These are phyloP conservation scores for Zygaena filipendulae DNA, from an alignment of 2,888 invertebrate species.

Conservation along the genomic window DNA sequence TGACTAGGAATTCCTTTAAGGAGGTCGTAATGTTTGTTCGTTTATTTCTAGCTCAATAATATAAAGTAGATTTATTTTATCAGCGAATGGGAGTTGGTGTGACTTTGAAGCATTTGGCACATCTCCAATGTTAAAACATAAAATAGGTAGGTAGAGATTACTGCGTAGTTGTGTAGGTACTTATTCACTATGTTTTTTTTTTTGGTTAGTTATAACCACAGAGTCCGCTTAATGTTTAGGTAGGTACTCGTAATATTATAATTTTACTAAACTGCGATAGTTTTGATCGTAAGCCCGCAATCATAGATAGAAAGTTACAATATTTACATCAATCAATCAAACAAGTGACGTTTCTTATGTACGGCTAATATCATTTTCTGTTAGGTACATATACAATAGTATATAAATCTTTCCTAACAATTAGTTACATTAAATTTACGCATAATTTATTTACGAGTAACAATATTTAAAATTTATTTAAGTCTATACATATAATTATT, in stretches of 20 bases:
- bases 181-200: slow-evolving; percentile 34
- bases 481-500: slow-evolving; percentile 40
- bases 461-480: slow-evolving; percentile 64
- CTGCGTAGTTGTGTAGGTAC: slow-evolving; percentile 27
- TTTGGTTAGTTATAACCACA: too few species aligned
- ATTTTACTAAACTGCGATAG: slow-evolving; percentile 22
- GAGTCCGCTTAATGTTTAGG: slow-evolving; percentile 34
- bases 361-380: slow-evolving; percentile 51
- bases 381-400: slow-evolving; percentile 43
- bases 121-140: slow-evolving; percentile 52
- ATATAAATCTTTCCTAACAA: slow-evolving; percentile 62
- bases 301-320: slow-evolving; percentile 35
- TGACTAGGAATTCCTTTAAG: slow-evolving; percentile 62
- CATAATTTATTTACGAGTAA: slow-evolving; percentile 47
- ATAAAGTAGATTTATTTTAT: slow-evolving; percentile 47
- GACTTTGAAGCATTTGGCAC: slow-evolving; percentile 61
- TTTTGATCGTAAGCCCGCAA: slow-evolving; percentile 15
- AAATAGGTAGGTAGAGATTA: slow-evolving; percentile 32
- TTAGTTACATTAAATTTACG: slow-evolving; percentile 43
- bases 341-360: slow-evolving; percentile 29
- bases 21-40: slow-evolving; percentile 45
- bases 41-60: slow-evolving; percentile 39
- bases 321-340: slow-evolving; percentile 33
- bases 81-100: slow-evolving; percentile 43
- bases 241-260: slow-evolving; percentile 12